These are phyloP conservation scores for Stenchaetothrips biformis DNA, from an alignment of 2,888 invertebrate genomes.

Conservation along the genomic window DNA sequence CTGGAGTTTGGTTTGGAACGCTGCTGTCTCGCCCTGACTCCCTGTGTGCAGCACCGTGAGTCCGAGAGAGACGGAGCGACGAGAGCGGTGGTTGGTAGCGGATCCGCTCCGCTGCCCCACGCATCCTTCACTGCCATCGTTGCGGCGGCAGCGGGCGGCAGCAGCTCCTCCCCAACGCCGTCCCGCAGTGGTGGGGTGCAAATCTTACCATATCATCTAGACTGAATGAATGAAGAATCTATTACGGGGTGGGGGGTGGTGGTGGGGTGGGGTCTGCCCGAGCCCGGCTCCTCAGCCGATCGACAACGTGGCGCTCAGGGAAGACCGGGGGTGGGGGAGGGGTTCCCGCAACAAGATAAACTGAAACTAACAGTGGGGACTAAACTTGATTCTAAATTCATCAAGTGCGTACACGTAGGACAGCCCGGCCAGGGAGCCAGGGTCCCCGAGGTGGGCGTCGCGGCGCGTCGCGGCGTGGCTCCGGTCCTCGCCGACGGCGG, in stretches of 20 bases:
- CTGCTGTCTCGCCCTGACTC: too few relatives aligned
- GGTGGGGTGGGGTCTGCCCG: background rate
- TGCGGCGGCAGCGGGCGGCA: background rate
- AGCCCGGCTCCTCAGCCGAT: background rate
- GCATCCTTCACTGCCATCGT: background rate
- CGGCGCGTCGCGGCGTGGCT: background rate
- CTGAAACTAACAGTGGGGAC: background rate
- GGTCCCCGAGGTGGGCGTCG: background rate
- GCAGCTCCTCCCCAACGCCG: background rate
- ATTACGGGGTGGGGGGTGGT: background rate
- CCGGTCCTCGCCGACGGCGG: background rate
- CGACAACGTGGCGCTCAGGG: background rate
- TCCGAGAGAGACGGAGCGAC: background rate
- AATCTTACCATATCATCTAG: background rate
- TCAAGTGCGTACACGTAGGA: background rate
- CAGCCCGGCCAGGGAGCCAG: background rate
- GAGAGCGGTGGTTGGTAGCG: background rate
- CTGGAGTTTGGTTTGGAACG: too few relatives aligned
- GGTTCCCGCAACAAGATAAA: background rate
- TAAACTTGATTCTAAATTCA: background rate
- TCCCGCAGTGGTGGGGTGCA: background rate
- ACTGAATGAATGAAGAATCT: background rate
- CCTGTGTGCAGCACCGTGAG: background rate
- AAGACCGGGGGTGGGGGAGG: background rate
- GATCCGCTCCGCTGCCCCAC: too few relatives aligned